A percentile compares a stretch with the other conserved stretches of the same genome.
Conservation (phyloP, 2,797 vertebrate species). For the Apogon hyalosoma region DNA sequence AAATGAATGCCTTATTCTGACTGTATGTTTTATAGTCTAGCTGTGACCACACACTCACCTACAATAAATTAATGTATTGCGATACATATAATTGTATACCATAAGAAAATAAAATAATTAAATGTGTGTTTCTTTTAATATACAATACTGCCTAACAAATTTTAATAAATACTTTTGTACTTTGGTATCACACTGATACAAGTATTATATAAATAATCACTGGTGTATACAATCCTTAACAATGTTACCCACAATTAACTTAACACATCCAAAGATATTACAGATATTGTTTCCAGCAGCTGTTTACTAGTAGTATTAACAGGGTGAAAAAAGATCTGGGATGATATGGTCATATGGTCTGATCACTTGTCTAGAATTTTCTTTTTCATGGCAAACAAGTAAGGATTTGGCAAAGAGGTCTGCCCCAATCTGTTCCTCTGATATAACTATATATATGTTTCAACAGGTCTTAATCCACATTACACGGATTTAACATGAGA, state of each 20-base stretch:
- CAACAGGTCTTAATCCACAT: slow-evolving; percentile 86
- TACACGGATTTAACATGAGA: slow-evolving; percentile 83
- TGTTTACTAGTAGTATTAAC: no score
- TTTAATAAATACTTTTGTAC: no score
- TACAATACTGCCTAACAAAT: background rate
- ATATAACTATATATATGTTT: slow-evolving; percentile 75
- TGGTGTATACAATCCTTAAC: slow-evolving; percentile 4
- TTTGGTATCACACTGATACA: background rate
- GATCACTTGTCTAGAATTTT: slow-evolving; percentile 21
- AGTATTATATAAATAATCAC: background rate
- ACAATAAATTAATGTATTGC: background rate
- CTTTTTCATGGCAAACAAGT: slow-evolving; percentile 58
- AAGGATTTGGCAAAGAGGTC: slow-evolving; percentile 71
- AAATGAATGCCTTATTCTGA: background rate
- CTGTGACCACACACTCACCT: background rate
- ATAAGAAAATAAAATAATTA: slow-evolving; percentile 3
- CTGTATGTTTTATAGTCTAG: background rate
- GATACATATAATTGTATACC: background rate
- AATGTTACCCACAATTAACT: background rate
- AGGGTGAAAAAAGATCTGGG: background rate
- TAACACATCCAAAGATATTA: slow-evolving; percentile 8
- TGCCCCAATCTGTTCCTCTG: slow-evolving; percentile 71
- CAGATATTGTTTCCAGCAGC: background rate
- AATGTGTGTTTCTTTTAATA: background rate
- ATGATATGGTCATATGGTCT: slow-evolving; percentile 8